Evolutionary conservation across 2,113 vertebrate genomes (phyloP), one percentile per base, ranked within the genome.

Genomic region (Pseudonaja textilis): DNA sequence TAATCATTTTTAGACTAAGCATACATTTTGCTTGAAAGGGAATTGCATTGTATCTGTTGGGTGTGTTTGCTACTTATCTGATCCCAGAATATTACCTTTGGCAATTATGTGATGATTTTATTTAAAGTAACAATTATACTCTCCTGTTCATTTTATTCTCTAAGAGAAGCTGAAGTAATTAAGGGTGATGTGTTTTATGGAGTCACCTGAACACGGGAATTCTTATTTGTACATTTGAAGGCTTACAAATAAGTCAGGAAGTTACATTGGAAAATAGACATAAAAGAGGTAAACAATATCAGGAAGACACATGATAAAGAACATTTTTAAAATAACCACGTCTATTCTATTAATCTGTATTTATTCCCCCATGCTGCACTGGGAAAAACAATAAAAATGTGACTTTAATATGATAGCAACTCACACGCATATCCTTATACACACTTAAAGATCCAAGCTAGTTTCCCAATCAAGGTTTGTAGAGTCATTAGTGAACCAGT

Each of bases 381-480:
- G 97, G 95, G 88, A 96, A 96, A 95, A 97, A 97, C 95, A 96
- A 97, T 97, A 96, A 97, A 96, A 97, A 96, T 95, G 93, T 91
- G 57, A 93, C 97, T 97, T 97, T 96, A 96, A 96, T 97, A 96
- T 97, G 95, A 97, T 95, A 97, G 96, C 96, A 97, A 97, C 97
- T 93, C 55, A 89, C 96, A 96, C 26, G 0, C 95, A 96, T 25
- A 18, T 29, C 14, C 69, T 91, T 50, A 45, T 96, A 96, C n/a
- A 1, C 81, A 89, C 95, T 96, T 96, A 97, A 97, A 97, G 96
- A 94, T 95, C 94, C 96, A 95, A 97, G 96, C 94, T 94, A 56
- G 92, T 96, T 97, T 95, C 96, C 96, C 94, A 95, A 94, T 96
- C 96, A 88, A 39, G 45, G 96, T 91, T n/a, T 81, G 42, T 86